phyloP scores from a whole-genome alignment of 2,888 invertebrate genomes.

The Drosophila mimica region DNA sequence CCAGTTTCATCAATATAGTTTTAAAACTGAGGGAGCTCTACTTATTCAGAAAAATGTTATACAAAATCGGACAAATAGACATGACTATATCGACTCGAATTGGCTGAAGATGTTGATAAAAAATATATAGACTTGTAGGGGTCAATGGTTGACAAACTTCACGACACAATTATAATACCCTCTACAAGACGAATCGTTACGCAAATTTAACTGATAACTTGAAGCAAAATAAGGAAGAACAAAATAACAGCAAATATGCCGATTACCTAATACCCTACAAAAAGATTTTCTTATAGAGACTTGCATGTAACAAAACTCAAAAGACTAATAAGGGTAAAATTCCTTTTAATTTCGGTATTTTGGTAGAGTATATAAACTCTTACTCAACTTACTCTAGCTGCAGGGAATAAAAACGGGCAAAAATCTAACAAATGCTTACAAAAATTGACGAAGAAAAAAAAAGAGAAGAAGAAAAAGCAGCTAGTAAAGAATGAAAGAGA shows the following conservation, averaged over 20 bases:
- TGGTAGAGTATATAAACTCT: background rate
- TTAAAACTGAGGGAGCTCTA: background rate
- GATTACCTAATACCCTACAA: slow-evolving; percentile 18
- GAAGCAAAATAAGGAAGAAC: slow-evolving; percentile 11
- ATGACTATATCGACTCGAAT: background rate
- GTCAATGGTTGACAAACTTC: background rate
- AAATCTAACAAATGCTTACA: slow-evolving; percentile 21
- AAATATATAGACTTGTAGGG: background rate
- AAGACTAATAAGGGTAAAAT: background rate
- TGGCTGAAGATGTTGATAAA: background rate
- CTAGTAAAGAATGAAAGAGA: slow-evolving; percentile 28
- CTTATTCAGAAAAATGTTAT: background rate
- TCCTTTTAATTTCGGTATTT: background rate
- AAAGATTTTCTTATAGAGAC: background rate
- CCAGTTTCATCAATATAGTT: background rate
- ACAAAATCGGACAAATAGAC: background rate
- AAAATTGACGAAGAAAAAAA: slow-evolving; percentile 6
- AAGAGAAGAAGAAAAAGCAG: slow-evolving; percentile 3
- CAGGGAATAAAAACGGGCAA: slow-evolving; percentile 32
- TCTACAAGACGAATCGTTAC: slow-evolving; percentile 45
- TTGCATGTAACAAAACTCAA: background rate
- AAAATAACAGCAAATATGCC: background rate
- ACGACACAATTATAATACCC: background rate
- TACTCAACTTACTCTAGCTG: background rate
- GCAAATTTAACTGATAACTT: slow-evolving; percentile 65